Percentiles rank a stretch among this genome's conserved stretches.
Evolutionary conservation across 2,113 vertebrate species (phyloP).

Genomic region (Microcebus jonahi): DNA sequence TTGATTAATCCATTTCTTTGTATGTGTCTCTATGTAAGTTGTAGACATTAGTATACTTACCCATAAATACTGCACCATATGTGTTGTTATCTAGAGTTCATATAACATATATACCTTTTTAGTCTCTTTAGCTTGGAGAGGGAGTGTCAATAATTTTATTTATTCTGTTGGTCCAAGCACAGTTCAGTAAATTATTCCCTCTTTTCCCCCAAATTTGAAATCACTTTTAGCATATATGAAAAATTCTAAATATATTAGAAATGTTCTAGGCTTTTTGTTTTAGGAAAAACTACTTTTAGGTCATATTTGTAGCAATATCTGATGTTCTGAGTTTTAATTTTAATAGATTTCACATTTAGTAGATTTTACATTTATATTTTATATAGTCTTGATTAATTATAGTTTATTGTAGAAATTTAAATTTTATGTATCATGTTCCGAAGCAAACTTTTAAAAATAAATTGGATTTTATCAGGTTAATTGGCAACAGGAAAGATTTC

Average conservation of each 20-base stretch:
- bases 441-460: constrained; percentile 60
- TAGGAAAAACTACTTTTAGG: constrained; percentile 10
- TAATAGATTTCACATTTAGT: constrained; percentile 21
- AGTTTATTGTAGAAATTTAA: constrained; percentile 57
- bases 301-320: constrained; percentile 21
- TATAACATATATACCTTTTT: background rate
- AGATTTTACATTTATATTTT: constrained; percentile 52
- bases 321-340: constrained; percentile 49
- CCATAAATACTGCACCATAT: background rate
- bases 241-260: background rate
- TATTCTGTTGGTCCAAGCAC: background rate
- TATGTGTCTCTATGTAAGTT: background rate
- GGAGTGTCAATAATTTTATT: background rate
- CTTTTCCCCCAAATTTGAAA: background rate
- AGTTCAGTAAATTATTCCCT: background rate
- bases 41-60: background rate
- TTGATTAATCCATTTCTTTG: background rate
- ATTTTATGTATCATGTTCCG: constrained; percentile 44
- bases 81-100: background rate
- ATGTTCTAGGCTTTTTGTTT: constrained; percentile 33
- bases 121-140: background rate
- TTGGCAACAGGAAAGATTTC: constrained; percentile 97
- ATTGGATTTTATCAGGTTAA: constrained; percentile 87
- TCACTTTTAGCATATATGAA: constrained; percentile 1
- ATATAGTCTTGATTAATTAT: constrained; percentile 29